Evolutionary conservation across 2,888 invertebrate genomes (phyloP), one percentile per base, ranked within the genome.

Genomic region (Hyppa rectilinea): DNA sequence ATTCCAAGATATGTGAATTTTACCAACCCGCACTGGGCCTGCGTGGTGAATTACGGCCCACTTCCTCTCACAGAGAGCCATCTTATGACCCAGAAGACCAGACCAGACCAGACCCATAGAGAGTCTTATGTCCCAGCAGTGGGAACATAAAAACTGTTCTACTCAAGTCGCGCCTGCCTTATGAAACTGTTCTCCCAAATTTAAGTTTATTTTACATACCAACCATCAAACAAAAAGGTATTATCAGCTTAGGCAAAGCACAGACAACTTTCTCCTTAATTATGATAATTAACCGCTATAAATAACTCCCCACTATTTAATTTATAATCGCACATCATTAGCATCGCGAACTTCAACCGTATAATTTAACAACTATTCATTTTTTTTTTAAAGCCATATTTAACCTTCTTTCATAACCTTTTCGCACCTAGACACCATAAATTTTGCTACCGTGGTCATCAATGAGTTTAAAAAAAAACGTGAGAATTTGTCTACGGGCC

Each of bases 401-500:
- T 83, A 71, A 80, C 68, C 83, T 66, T 34, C 23, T 68, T 78
- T 82, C 29, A 71, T 68, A 68, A 86, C 84, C 87, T 88, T 88
- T 91, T 91, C 87, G 87, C 89, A 85, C 87, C 85, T 87, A 85
- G 75, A 78, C 75, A 82, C 88, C 90, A 91, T 91, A 92, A 92
- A 92, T 92, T 90, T 88, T 86, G 90, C 91, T 89, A 89, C 90
- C 81, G 78, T 88, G 89, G 90, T 87, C 90, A 89, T 90, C 87
- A 87, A 85, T 85, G 81, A 71, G 29, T 80, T 82, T 70, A 55
- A 85, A 91, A 87, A 88, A 93, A 91, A 91, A 92, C 94, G 94
- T 94, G 95, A 90, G 95, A 95, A 94, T 85, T 89, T 86, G 87
- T 92, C 91, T 91, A 90, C 89, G 90, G 85, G 66, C 75, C 50